Evolutionary conservation across 2,113 vertebrate species (phyloP).

Genomic region (Cercocebus atys): DNA sequence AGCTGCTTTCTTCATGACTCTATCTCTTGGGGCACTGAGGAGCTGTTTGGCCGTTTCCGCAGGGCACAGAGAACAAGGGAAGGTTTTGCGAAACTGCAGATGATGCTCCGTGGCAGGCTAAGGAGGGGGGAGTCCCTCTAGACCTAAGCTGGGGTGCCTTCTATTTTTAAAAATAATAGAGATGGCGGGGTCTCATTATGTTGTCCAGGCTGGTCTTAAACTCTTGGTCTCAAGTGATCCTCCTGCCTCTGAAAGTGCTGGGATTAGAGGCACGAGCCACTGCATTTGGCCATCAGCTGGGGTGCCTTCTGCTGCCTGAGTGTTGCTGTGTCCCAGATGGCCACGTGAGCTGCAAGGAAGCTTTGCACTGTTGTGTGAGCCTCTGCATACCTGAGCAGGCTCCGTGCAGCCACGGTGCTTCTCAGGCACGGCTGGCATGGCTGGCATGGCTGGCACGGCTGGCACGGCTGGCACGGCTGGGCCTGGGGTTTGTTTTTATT

Average conservation of each 20-base stretch:
- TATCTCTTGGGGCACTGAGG: fast-evolving
- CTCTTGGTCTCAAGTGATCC: too few relatives aligned
- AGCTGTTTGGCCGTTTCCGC: fast-evolving
- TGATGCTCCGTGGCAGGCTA: neutral
- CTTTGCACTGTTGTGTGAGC: fast-evolving
- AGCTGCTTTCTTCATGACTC: too few relatives aligned
- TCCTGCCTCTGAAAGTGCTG: too few relatives aligned
- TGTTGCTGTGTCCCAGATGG: too few relatives aligned
- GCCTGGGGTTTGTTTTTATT: neutral
- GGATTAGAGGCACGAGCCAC: too few relatives aligned
- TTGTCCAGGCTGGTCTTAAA: too few relatives aligned
- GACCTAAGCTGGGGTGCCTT: neutral
- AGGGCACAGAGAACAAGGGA: fast-evolving
- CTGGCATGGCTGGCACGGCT: neutral
- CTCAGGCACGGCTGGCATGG: neutral
- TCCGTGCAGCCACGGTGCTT: fast-evolving
- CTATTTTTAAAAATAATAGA: neutral
- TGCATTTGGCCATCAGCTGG: too few relatives aligned
- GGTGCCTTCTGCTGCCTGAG: too few relatives aligned
- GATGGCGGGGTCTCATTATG: too few relatives aligned
- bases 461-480: fast-evolving
- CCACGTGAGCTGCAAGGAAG: neutral
- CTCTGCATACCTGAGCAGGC: neutral
- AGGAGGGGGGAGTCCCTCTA: too few relatives aligned
- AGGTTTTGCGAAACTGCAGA: neutral